Evolutionary conservation across 1,140 invertebrate species (phyloP).

Genomic region (Lordiphosa clarofinis): DNA sequence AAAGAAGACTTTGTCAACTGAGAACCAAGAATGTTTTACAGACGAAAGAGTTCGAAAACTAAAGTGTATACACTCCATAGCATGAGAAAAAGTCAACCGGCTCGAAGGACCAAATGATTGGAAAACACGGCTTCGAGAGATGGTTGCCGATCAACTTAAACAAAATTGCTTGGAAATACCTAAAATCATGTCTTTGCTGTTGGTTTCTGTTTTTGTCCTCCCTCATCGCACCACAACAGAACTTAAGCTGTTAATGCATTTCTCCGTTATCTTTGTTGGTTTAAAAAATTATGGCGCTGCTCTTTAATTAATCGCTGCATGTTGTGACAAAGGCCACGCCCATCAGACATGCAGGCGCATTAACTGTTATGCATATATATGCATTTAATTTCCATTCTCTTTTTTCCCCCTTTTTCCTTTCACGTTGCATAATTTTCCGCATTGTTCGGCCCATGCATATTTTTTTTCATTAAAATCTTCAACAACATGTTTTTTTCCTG

Average conservation of each 20-base stretch:
- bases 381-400: slow-evolving; percentile 5
- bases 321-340: slow-evolving; percentile 12
- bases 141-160: too few relatives aligned
- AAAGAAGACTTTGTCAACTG: slow-evolving; percentile 34
- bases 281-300: slow-evolving; percentile 2
- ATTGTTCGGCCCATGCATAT: neutral
- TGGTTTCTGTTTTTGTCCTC: too few relatives aligned
- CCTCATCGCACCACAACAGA: neutral
- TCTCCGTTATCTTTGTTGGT: slow-evolving; percentile 6
- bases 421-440: slow-evolving; percentile 9
- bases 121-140: too few relatives aligned
- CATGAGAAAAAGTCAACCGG: too few relatives aligned
- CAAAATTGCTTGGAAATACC: too few relatives aligned
- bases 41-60: neutral
- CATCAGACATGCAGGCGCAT: slow-evolving; percentile 2
- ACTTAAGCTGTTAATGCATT: slow-evolving; percentile 15
- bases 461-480: slow-evolving; percentile 49
- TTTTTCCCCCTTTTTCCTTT: neutral
- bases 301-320: slow-evolving; percentile 14
- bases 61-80: too few relatives aligned
- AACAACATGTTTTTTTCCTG: slow-evolving; percentile 35
- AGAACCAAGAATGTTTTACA: slow-evolving; percentile 18
- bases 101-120: too few relatives aligned
- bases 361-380: slow-evolving; percentile 1
- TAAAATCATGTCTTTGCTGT: too few relatives aligned